Conservation (phyloP, 2,797 vertebrate species). For the Pristis pectinata region DNA sequence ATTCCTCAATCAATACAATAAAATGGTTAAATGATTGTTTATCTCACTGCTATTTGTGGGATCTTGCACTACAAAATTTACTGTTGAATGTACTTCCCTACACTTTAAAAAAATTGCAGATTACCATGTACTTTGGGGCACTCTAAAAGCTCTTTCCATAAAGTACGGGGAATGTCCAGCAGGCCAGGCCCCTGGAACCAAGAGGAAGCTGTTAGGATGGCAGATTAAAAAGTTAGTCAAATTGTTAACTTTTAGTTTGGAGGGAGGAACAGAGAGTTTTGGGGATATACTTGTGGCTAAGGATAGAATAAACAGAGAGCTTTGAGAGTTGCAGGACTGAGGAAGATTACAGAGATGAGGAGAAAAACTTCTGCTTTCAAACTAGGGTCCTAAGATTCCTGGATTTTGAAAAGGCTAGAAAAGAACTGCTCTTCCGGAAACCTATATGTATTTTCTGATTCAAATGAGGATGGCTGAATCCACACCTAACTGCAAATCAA, state of each 20-base stretch:
- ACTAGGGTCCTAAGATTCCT: neutral
- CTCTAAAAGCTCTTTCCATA: neutral
- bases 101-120: neutral
- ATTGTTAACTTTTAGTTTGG: neutral
- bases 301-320: neutral
- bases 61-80: neutral
- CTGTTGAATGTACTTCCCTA: neutral
- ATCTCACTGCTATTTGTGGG: neutral
- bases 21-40: neutral
- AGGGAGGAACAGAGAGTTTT: neutral
- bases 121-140: neutral
- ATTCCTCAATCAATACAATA: neutral
- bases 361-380: neutral
- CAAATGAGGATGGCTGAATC: neutral
- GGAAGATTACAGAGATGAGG: neutral
- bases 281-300: neutral
- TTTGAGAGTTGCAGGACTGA: neutral
- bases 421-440: neutral
- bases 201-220: neutral
- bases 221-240: neutral
- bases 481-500: neutral
- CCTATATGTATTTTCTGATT: conserved; percentile 1
- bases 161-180: too few species aligned
- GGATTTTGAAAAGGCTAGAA: neutral
- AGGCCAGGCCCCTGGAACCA: neutral